phyloP scores from a whole-genome alignment of 2,888 invertebrate genomes.

The Nomada flava region DNA sequence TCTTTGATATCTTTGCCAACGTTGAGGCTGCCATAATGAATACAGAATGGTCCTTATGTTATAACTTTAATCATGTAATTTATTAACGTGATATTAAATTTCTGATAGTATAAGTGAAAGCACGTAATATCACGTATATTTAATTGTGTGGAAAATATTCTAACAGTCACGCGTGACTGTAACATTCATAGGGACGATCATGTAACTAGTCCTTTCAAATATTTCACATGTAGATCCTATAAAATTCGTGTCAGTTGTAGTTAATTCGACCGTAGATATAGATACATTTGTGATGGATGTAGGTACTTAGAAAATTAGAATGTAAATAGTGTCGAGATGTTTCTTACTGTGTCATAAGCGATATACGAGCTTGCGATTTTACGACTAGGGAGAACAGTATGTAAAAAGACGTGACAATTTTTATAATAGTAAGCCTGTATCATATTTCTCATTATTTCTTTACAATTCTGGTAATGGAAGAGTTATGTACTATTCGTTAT shows the following conservation, averaged over 20 bases:
- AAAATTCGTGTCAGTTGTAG: not conserved
- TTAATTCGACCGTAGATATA: not conserved
- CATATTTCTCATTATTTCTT: not conserved
- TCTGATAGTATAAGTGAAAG: not conserved
- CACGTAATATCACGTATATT: not conserved
- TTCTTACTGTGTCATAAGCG: not conserved
- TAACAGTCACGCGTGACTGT: not conserved
- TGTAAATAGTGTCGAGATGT: not conserved
- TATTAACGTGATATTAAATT: not conserved
- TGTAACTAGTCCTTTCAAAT: conserved; percentile 28
- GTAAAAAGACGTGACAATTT: not conserved
- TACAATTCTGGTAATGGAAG: not conserved
- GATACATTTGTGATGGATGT: conserved; percentile 13
- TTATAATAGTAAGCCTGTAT: not conserved
- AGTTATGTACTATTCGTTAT: not conserved
- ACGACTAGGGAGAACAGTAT: too few species aligned
- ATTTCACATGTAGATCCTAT: not conserved
- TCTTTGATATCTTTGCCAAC: not conserved
- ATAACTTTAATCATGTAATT: not conserved
- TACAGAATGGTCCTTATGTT: not conserved
- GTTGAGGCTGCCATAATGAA: not conserved
- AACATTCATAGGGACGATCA: not conserved
- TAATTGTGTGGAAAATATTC: not conserved
- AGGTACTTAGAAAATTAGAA: conserved; percentile 14
- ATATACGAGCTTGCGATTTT: not conserved